Base-by-base conservation (phyloP, 2,113 vertebrate genomes). In the Sinocyclocheilus rhinocerous region DNA sequence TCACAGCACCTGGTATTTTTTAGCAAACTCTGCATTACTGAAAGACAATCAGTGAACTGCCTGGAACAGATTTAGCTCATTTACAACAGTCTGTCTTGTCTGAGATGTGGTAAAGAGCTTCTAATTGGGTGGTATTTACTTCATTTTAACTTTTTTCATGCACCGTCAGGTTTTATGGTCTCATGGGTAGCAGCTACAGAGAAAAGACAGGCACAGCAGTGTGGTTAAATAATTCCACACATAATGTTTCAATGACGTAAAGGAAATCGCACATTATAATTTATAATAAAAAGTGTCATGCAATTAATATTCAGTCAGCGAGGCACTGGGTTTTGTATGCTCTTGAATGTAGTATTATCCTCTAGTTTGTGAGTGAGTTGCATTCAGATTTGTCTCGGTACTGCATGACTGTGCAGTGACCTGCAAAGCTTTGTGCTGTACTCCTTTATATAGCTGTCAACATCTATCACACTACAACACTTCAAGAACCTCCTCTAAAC, bases 1-100 rank as follows among this genome's bases (percentile, higher is more conserved):
- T 80, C 22, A 45, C 55, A 63, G 57, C 33, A 80, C 22, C 36
- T 80, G 36, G 12, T 63, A 63, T 80, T 59, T 59, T 33, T 42
- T 80, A 79, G 76, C 52, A 39, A 79, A 61, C 29, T 79, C 29
- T 79, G 52, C 52, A 63, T 63, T 63, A 18, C 22, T 42, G 57
- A 73, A 45, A 73, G 70, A 33, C 29, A 73, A 29, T 33, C 67
- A 57, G 52, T 59, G 20, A 12, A 39, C 20, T 13, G 55, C 29
- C 55, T 63, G 57, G 33, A 80, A 63, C 78, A 42, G 57, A 80
- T 80, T 80, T 80, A n/a, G 63, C 57, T 63, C 57, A 63, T 80
- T 80, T 63, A 80, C 33, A 63, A 80, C 77, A 16, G 22, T 42
- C 36, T 80, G 78, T 63, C 36, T 45, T 45, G 24, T 80, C 78